Evolutionary conservation across 2,888 invertebrate species (phyloP).

Genomic region (Stratiomys singularior): DNA sequence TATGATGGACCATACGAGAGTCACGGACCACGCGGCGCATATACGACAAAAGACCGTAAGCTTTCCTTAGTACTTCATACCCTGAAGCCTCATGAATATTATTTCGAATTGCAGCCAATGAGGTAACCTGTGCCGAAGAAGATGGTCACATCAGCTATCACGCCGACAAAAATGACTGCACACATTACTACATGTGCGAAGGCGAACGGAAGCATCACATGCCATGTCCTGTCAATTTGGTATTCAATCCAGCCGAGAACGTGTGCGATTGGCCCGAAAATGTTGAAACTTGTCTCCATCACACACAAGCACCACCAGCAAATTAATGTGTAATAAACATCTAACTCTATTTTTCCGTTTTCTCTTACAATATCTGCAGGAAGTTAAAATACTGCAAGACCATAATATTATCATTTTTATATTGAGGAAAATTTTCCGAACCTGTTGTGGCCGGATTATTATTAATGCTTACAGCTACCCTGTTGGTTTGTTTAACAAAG

Average conservation of each 20-base stretch:
- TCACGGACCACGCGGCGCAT: constrained; percentile 74
- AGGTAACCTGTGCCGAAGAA: constrained; percentile 90
- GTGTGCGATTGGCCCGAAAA: constrained; percentile 98
- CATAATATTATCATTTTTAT: not conserved
- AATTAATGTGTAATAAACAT: constrained; percentile 48
- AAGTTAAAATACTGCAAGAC: not conserved
- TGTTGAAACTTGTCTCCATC: constrained; percentile 84
- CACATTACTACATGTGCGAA: constrained; percentile 96
- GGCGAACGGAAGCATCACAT: constrained; percentile 95
- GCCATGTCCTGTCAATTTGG: constrained; percentile 93
- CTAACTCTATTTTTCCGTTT: not conserved
- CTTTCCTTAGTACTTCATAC: not conserved
- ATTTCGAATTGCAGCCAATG: constrained; percentile 74
- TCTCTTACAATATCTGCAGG: not conserved
- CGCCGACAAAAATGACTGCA: constrained; percentile 88
- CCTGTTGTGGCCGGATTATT: too few relatives aligned
- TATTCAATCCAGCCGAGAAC: constrained; percentile 91
- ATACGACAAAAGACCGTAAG: constrained; percentile 91
- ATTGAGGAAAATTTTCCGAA: constrained; percentile 5
- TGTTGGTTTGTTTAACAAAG: not conserved
- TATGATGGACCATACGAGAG: constrained; percentile 90
- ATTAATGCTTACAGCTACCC: too few relatives aligned
- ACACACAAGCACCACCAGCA: constrained; percentile 73
- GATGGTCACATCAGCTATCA: constrained; percentile 97
- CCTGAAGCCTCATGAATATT: not conserved